A percentile compares a stretch with the other conserved stretches of the same genome.
These are phyloP conservation scores for Lamellibrachia columna DNA, from an alignment of 2,888 invertebrate species.

Conservation along the genomic window DNA sequence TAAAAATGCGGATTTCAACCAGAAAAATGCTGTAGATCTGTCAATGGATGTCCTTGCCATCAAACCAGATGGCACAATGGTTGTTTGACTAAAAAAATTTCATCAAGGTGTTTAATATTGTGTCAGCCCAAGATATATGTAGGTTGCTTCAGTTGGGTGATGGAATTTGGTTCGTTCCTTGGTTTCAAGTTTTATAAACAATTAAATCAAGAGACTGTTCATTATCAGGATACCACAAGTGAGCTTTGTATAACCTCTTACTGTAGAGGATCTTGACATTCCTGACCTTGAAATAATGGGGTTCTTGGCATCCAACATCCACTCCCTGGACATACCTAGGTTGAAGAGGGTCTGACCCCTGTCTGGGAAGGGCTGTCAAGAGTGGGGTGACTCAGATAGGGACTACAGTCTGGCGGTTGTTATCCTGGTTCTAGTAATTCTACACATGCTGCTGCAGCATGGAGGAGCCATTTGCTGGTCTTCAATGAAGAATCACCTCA, in stretches of 20 bases:
- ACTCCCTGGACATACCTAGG: not conserved
- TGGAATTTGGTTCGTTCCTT: too few species aligned
- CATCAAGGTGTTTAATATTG: too few species aligned
- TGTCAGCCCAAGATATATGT: not conserved
- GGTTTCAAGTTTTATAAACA: too few species aligned
- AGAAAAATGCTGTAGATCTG: too few species aligned
- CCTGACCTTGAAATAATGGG: not conserved
- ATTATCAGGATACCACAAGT: not conserved
- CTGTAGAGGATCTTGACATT: not conserved
- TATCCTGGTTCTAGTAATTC: not conserved
- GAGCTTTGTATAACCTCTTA: not conserved
- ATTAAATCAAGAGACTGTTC: not conserved
- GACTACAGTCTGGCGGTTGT: not conserved
- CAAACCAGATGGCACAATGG: too few species aligned
- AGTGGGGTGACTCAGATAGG: slow-evolving; percentile 10
- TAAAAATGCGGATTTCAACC: too few species aligned
- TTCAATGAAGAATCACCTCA: slow-evolving; percentile 1
- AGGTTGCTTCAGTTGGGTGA: not conserved
- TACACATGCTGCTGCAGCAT: not conserved
- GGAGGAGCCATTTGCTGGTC: not conserved
- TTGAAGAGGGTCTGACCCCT: slow-evolving; percentile 16
- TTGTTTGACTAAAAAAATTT: too few species aligned
- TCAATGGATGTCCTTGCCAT: too few species aligned
- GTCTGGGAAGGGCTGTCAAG: not conserved
- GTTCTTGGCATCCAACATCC: not conserved